A percentile compares a stretch with the other conserved stretches of the same genome.
Evolutionary conservation across 2,113 vertebrate species (phyloP).

Genomic region (Sus scrofa): DNA sequence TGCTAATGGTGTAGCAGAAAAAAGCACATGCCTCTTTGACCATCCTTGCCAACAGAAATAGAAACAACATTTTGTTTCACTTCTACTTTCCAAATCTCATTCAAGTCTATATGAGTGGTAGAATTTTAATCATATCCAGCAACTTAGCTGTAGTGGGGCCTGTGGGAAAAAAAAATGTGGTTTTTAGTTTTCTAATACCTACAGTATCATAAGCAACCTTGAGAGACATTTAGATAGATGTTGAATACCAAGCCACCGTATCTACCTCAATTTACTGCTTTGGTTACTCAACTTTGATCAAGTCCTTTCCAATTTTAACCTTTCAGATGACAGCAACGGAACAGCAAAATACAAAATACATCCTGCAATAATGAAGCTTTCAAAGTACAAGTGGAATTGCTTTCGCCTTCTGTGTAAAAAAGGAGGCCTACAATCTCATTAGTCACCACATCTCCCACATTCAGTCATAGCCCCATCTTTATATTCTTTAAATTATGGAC

Average conservation of each 20-base stretch:
- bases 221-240: not conserved
- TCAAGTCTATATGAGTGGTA: not conserved
- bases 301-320: not conserved
- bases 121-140: not conserved
- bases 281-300: not conserved
- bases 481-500: not conserved
- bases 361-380: not conserved
- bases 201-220: not conserved
- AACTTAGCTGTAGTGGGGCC: not conserved
- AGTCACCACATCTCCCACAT: not conserved
- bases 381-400: not conserved
- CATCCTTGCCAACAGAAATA: not conserved
- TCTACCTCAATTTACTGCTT: not conserved
- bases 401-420: not conserved
- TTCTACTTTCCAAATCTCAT: not conserved
- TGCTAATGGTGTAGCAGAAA: not conserved
- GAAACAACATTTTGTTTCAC: not conserved
- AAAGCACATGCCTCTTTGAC: not conserved
- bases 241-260: not conserved
- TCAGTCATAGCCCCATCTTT: not conserved
- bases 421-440: not conserved
- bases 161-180: not conserved
- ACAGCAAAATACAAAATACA: not conserved
- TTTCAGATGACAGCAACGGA: not conserved
- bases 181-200: not conserved